Conservation (phyloP, 1,140 invertebrate genomes). For the Drosophila mauritiana region DNA sequence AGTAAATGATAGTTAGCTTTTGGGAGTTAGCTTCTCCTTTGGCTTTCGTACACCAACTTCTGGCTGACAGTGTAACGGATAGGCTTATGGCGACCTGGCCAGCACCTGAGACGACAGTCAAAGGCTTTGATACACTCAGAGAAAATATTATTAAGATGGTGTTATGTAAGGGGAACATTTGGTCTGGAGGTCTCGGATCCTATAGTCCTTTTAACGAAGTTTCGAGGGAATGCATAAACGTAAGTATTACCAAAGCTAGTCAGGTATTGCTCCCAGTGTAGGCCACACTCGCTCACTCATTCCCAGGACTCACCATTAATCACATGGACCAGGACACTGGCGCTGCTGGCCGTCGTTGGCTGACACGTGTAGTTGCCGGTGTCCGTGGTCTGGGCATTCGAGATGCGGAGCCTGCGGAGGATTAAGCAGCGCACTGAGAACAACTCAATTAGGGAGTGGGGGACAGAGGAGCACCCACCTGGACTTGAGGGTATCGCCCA, state of each 20-base stretch:
- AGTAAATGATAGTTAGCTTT: conserved; percentile 7
- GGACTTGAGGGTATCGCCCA: conserved; percentile 78
- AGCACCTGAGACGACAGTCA: conserved; percentile 29
- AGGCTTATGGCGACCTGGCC: conserved; percentile 24
- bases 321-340: conserved; percentile 94
- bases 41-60: background rate
- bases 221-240: too few species aligned
- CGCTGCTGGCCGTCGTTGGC: conserved; percentile 91
- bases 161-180: too few species aligned
- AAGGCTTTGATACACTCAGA: conserved; percentile 3
- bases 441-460: conserved; percentile 29
- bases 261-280: background rate
- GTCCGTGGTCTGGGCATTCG: conserved; percentile 89
- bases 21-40: conserved; percentile 3
- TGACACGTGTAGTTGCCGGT: conserved; percentile 95
- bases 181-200: too few species aligned
- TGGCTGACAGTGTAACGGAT: conserved; percentile 24
- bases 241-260: too few species aligned
- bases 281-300: conserved; percentile 9
- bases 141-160: background rate
- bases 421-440: conserved; percentile 17
- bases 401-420: conserved; percentile 66
- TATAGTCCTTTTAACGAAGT: too few species aligned
- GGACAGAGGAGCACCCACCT: conserved; percentile 41
- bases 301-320: conserved; percentile 90